Conservation (phyloP, 2,113 vertebrate species). For the Onychostruthus taczanowskii region DNA sequence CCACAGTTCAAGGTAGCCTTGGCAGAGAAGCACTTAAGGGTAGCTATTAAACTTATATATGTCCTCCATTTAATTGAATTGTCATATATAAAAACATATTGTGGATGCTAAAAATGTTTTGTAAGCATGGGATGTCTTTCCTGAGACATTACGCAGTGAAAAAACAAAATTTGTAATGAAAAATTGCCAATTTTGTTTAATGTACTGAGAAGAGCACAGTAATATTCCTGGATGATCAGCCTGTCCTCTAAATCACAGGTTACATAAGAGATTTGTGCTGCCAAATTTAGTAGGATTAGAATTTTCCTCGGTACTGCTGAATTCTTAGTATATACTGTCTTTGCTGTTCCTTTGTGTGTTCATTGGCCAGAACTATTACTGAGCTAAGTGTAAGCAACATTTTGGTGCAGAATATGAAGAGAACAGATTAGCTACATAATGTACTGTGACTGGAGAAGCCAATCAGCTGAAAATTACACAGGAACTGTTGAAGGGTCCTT, state of each 20-base stretch:
- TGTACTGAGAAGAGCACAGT: background rate
- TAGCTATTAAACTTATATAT: background rate
- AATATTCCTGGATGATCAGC: background rate
- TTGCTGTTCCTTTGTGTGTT: background rate
- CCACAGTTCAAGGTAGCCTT: background rate
- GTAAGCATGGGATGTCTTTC: background rate
- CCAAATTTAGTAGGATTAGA: constrained; percentile 17
- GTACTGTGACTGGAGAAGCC: background rate
- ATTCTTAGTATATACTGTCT: background rate
- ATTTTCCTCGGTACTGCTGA: background rate
- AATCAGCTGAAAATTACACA: background rate
- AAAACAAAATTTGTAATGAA: background rate
- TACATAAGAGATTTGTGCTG: constrained; percentile 1
- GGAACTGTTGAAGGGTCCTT: background rate
- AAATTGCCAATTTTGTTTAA: background rate
- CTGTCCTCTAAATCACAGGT: constrained; percentile 15
- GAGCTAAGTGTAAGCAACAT: background rate
- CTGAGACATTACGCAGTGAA: background rate
- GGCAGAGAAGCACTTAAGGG: background rate
- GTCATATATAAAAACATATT: background rate
- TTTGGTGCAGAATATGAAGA: background rate
- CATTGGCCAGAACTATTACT: background rate
- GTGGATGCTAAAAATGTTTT: background rate
- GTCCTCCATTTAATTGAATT: background rate
- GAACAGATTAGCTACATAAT: background rate